Base-by-base conservation (phyloP, 2,113 vertebrate species). In the Chlamydotis undulata region DNA sequence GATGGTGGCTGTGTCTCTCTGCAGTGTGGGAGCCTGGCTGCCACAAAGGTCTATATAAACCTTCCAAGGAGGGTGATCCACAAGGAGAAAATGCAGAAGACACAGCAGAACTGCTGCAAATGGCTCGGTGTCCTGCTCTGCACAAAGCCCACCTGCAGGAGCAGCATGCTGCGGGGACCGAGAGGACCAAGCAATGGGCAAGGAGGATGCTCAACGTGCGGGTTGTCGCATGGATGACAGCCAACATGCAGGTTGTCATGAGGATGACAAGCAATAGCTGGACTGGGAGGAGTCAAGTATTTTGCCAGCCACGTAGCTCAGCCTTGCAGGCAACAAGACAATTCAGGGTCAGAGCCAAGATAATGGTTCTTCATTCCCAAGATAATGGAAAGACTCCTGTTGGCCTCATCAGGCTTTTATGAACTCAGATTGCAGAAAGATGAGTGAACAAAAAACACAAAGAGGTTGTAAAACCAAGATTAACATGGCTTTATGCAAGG, bases 1-100 rank as follows among this genome's bases (percentile, higher is more conserved):
- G 10, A 5, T 1, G 1, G 13, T 0, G 1, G 7, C 29, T 64
- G 12, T 60, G 67, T 69, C 60, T 9, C 9, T 83, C 75, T 55
- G 68, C 39, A 14, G 35, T 26, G 41, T 14, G 35, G 53, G 33
- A 70, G 8, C 18, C 37, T 47, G 33, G 49, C 25, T 47, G 6
- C 26, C 29, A 57, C 55, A 50, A 67, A 77, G 29, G 10, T 9
- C 0, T 12, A 29, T 9, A 33, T 7, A 63, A 91, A 67, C 25
- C 29, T 73, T 57, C 29, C 75, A 63, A 75, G 4, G 26, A 68
- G 47, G 33, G 26, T 57, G 47, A 23, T 31, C 29, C 29, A 10
- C 12, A 29, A 49, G 37, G 21, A 77, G 19, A 79, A 86, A 69
- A 79, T 49, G 9, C 73, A 90, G 65, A 78, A 86, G 53, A 47